These are phyloP conservation scores for Mustela lutreola DNA, from an alignment of 2,113 vertebrate species.

Conservation along the genomic window DNA sequence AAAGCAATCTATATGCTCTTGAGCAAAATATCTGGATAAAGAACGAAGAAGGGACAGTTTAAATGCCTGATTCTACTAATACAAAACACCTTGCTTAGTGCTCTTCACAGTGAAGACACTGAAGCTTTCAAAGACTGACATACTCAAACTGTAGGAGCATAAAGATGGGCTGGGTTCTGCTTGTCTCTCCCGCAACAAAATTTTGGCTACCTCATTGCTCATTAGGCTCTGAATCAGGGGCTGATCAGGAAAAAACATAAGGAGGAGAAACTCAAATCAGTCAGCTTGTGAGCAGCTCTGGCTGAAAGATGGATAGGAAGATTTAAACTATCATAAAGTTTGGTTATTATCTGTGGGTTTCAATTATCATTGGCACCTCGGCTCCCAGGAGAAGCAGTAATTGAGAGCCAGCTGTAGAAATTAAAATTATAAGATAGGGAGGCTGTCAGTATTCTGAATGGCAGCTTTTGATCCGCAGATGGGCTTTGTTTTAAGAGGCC, in stretches of 20 bases:
- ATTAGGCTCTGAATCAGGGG: constrained; percentile 41
- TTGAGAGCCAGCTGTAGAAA: constrained; percentile 59
- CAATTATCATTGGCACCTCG: constrained; percentile 51
- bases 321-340: constrained; percentile 31
- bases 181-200: constrained; percentile 14
- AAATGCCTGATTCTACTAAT: neutral
- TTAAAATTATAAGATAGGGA: neutral
- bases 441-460: neutral
- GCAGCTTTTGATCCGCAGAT: constrained; percentile 54
- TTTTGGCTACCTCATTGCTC: neutral
- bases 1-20: neutral
- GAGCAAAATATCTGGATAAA: neutral
- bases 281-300: constrained; percentile 37
- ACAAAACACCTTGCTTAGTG: neutral
- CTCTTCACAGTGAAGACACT: neutral
- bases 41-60: neutral
- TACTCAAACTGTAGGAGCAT: neutral
- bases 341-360: constrained; percentile 39
- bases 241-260: neutral
- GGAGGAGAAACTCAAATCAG: neutral
- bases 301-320: neutral
- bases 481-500: constrained; percentile 56
- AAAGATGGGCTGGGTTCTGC: neutral
- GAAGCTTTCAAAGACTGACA: neutral
- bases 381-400: constrained; percentile 34